phyloP scores from a whole-genome alignment of 2,113 vertebrate genomes.

The Origma solitaria region DNA sequence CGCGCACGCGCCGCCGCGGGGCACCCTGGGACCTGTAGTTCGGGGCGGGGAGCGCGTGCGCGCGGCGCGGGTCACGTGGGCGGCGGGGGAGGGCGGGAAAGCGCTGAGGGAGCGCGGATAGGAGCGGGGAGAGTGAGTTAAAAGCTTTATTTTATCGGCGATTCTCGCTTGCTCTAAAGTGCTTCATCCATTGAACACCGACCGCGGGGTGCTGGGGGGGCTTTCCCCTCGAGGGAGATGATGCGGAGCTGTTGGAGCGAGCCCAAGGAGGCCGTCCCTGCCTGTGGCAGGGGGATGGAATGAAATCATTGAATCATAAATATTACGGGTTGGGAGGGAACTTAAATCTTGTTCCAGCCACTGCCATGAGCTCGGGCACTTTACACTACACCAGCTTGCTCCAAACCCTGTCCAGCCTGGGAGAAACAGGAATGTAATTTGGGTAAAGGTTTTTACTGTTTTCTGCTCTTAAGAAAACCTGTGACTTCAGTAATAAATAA shows the following conservation, averaged over 20 bases:
- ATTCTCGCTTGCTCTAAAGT: too few species aligned
- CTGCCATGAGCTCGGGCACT: too few species aligned
- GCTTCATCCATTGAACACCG: not conserved
- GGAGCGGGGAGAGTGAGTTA: accelerated
- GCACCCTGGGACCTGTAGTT: not conserved
- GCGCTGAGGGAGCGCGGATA: not conserved
- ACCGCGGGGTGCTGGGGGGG: not conserved
- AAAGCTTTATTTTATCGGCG: not conserved
- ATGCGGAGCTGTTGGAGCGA: not conserved
- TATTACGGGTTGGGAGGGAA: not conserved
- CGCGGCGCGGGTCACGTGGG: not conserved
- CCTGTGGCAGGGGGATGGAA: not conserved
- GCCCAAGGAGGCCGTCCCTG: not conserved
- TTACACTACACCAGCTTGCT: not conserved
- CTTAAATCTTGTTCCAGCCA: not conserved
- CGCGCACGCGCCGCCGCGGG: not conserved
- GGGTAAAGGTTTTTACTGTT: not conserved
- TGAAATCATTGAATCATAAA: not conserved
- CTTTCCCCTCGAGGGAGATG: not conserved
- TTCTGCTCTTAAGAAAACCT: accelerated
- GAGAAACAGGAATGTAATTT: not conserved
- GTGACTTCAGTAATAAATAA: accelerated
- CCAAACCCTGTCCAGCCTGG: not conserved
- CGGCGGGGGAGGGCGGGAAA: not conserved
- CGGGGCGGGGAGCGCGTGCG: not conserved